Evolutionary conservation across 2,113 vertebrate genomes (phyloP).

Genomic region (Bufo gargarizans): DNA sequence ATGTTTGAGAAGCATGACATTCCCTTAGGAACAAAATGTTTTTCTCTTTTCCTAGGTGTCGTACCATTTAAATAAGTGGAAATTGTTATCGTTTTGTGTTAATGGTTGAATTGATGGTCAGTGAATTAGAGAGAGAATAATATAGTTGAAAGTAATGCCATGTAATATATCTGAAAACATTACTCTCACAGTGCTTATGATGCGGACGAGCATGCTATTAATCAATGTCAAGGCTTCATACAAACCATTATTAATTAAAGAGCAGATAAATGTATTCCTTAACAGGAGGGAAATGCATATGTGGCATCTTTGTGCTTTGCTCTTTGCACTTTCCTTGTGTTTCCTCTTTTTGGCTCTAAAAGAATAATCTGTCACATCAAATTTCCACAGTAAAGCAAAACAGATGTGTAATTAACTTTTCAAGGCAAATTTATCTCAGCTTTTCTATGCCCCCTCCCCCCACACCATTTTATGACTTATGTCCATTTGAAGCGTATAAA

Average conservation of each 20-base stretch:
- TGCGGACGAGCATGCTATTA: constrained; percentile 61
- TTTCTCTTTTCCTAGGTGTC: constrained; percentile 3
- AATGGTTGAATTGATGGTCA: background rate
- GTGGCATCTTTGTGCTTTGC: constrained; percentile 59
- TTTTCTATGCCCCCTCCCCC: constrained; percentile 55
- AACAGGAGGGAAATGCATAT: constrained; percentile 60
- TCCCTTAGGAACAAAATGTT: constrained; percentile 14
- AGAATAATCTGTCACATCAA: constrained; percentile 63
- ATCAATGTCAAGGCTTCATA: constrained; percentile 63
- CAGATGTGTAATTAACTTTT: constrained; percentile 66
- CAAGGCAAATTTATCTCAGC: constrained; percentile 61
- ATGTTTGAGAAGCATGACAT: constrained; percentile 10
- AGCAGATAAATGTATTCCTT: constrained; percentile 59
- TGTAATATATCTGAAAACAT: constrained; percentile 63
- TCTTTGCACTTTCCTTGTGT: constrained; percentile 63
- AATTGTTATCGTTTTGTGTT: constrained; percentile 49
- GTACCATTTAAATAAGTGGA: constrained; percentile 63
- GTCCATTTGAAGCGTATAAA: background rate
- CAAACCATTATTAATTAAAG: constrained; percentile 66
- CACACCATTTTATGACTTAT: constrained; percentile 17
- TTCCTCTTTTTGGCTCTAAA: constrained; percentile 63
- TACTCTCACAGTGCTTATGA: constrained; percentile 64
- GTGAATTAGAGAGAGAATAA: constrained; percentile 58
- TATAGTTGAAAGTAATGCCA: constrained; percentile 63
- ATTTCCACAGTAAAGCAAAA: constrained; percentile 64